Evolutionary conservation across 2,113 vertebrate genomes (phyloP), one percentile per base, ranked within the genome.

Genomic region (Psophia crepitans): DNA sequence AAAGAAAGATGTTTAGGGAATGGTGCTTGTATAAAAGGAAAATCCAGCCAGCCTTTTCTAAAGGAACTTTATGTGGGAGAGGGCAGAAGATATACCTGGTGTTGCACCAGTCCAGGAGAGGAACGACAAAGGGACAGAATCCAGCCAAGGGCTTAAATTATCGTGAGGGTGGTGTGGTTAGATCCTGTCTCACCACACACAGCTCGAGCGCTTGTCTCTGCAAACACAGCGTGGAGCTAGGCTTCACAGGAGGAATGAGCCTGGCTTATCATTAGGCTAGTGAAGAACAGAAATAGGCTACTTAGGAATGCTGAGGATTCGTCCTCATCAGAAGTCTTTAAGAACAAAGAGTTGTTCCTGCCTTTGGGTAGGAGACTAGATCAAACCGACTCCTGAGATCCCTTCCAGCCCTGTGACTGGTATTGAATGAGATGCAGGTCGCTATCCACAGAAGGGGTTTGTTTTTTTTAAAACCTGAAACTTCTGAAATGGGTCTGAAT

Each of bases 321-420:
- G 43, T 74, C 79, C 32, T 93, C 83, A 21, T 90, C 94, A 96
- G 68, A 96, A 39, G 68, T 41, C 92, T 82, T 41, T 28, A 37
- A 92, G 89, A 95, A 90, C 74, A 97, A 96, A 89, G 93, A 61
- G 76, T 12, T 80, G 63, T 28, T 93, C 57, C 92, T 96, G 96
- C 96, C 94, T 95, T 93, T 95, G 91, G 87, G 65, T 60, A 96
- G 77, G 69, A 92, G 73, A 74, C 58, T 14, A 92, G 91, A 96
- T 95, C 91, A 97, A 84, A 95, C 96, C 2, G 35, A 89, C 94
- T 96, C 68, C 48, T 32, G 64, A 87, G 91, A 95, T 94, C 84
- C 93, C 94, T 96, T 91, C 91, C 94, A 97, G 96, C 94, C 56
- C 73, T 92, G 1, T 89, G 95, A 63, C 93, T 95, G 93, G 32